phyloP scores from a whole-genome alignment of 2,888 invertebrate species.

The Sepiola atlantica region DNA sequence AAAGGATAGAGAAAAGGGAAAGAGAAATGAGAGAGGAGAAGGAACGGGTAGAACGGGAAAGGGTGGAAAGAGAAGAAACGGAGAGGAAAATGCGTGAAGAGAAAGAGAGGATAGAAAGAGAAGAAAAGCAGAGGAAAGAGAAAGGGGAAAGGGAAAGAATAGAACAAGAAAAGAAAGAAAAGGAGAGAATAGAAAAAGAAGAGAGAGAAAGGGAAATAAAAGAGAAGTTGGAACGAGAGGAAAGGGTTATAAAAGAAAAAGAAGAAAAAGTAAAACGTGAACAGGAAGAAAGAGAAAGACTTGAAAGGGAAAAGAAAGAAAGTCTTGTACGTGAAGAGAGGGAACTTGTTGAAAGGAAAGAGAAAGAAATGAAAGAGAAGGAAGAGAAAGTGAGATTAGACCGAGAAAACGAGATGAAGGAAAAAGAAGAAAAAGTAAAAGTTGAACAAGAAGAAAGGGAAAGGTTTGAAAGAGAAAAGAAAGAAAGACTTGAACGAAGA shows the following conservation, averaged over 20 bases:
- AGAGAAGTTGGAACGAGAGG: too few relatives aligned
- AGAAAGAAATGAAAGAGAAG: not conserved
- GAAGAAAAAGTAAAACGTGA: not conserved
- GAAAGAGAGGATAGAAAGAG: not conserved
- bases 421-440: not conserved
- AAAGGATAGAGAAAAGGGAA: not conserved
- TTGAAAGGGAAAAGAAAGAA: not conserved
- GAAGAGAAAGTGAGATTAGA: not conserved
- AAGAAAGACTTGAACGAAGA: too few relatives aligned
- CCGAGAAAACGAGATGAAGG: not conserved
- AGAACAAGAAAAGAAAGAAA: not conserved
- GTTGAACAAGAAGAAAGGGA: too few relatives aligned
- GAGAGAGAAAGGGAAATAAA: not conserved
- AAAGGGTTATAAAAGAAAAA: not conserved
- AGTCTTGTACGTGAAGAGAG: not conserved
- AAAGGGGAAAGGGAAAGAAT: not conserved
- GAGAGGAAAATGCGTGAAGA: not conserved
- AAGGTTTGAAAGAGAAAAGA: too few relatives aligned
- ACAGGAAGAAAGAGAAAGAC: not conserved
- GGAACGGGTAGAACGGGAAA: not conserved
- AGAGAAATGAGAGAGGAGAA: not conserved
- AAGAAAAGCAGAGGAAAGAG: not conserved
- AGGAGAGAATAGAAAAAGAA: not conserved
- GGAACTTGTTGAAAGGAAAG: not conserved
- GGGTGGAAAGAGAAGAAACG: not conserved